Evolutionary conservation across 2,113 vertebrate genomes (phyloP), one percentile per base, ranked within the genome.

Genomic region (Passer montanus): DNA sequence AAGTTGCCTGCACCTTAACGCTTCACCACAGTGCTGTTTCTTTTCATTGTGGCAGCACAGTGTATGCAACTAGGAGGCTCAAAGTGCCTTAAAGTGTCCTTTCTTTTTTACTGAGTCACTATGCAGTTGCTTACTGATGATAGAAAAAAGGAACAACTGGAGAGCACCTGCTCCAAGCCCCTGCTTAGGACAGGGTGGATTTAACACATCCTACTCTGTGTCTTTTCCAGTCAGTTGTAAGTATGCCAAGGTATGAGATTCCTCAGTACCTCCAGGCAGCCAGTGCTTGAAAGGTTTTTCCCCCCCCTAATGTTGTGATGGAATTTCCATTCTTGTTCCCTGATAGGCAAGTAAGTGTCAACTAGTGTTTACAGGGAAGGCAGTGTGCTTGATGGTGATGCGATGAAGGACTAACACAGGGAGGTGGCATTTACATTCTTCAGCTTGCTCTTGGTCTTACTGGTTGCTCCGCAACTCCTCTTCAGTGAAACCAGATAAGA

Each of bases 401-500:
- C 0, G 1, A 88, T 70, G 90, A 96, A 92, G 93, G 72, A 90
- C 84, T 86, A 91, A 82, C 10, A 4, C 55, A 47, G 72, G 37
- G 72, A 88, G 78, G 44, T 80, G 82, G 90, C 72, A 77, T 93
- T 90, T 67, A 79, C 94, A 91, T 95, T 96, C 87, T 86, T 67
- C 26, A 39, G 87, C 5, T 2, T 55, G 60, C 82, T 86, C 52
- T 63, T 91, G 72, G 90, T 92, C 59, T 95, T 59, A 72, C 55
- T 92, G 39, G 92, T 94, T 96, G 94, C 95, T 95, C 84, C 73
- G 90, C 94, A 95, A 94, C 93, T 90, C 0, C 0, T 77, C 73
- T 73, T 79, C 85, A 80, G 85, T 80, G 74, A 91, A 91, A 96
- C 82, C 64, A 90, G 94, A 86, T 95, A 94, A 95, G 92, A 70